Percentiles rank a stretch among this genome's conserved stretches.
Conservation (phyloP, 2,113 vertebrate genomes). For the Stegostoma tigrinum region DNA sequence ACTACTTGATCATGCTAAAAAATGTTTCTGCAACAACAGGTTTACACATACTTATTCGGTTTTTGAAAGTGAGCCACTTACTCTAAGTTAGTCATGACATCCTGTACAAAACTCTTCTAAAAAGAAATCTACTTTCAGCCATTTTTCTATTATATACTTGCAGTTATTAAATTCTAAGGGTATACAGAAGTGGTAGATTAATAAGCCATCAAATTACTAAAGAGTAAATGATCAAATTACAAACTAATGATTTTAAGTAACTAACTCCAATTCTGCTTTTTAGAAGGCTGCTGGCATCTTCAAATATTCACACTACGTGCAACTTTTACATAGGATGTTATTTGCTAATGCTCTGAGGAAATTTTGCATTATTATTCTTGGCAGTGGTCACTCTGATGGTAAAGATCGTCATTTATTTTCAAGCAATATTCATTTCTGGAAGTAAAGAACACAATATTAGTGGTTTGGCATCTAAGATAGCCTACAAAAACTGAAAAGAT, state of each 20-base stretch:
- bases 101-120: slow-evolving; percentile 44
- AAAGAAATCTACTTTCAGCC: slow-evolving; percentile 43
- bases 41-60: slow-evolving; percentile 19
- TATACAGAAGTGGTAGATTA: slow-evolving; percentile 56
- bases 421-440: slow-evolving; percentile 21
- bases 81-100: slow-evolving; percentile 38
- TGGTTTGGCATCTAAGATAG: not conserved
- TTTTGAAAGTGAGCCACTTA: slow-evolving; percentile 16
- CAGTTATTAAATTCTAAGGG: slow-evolving; percentile 44
- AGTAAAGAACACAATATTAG: slow-evolving; percentile 1
- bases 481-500: not conserved
- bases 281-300: not conserved
- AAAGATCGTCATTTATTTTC: slow-evolving; percentile 49
- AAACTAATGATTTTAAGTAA: slow-evolving; percentile 4
- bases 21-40: not conserved
- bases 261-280: not conserved
- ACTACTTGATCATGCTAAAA: slow-evolving; percentile 34
- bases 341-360: slow-evolving; percentile 43
- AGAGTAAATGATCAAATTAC: slow-evolving; percentile 14
- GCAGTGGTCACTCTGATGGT: slow-evolving; percentile 49
- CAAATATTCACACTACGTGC: not conserved
- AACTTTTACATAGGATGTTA: slow-evolving; percentile 38
- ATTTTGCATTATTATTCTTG: slow-evolving; percentile 47
- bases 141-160: slow-evolving; percentile 58
- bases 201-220: slow-evolving; percentile 55